phyloP scores from a whole-genome alignment of 1,140 invertebrate genomes.

The Hirudo medicinalis region DNA sequence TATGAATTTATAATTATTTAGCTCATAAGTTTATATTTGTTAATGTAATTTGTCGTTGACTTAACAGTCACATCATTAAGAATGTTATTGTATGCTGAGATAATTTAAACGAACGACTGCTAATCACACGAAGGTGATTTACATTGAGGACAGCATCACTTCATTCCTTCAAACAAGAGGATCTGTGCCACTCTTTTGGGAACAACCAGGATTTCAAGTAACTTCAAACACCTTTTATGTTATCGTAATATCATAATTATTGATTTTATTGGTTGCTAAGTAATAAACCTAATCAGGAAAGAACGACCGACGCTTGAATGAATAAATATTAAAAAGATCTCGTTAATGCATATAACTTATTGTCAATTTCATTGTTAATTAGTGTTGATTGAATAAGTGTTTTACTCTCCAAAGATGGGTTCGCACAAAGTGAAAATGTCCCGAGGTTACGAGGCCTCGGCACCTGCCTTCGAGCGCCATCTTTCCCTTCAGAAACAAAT shows the following conservation, averaged over 20 bases:
- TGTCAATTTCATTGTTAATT: neutral
- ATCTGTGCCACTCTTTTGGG: conserved; percentile 95
- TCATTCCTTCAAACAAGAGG: conserved; percentile 67
- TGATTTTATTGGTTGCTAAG: too few relatives aligned
- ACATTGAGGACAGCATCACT: conserved; percentile 58
- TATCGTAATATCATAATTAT: too few relatives aligned
- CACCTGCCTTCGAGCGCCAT: conserved; percentile 80
- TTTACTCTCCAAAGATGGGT: conserved; percentile 54
- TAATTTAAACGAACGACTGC: too few relatives aligned
- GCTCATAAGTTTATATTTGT: too few relatives aligned
- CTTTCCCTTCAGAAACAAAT: conserved; percentile 68
- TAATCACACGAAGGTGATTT: conserved; percentile 36
- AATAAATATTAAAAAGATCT: too few relatives aligned
- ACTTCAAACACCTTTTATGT: conserved; percentile 19
- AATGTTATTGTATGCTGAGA: too few relatives aligned
- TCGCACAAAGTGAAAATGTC: conserved; percentile 97
- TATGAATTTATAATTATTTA: too few relatives aligned
- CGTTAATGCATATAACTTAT: too few relatives aligned
- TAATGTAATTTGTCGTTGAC: too few relatives aligned
- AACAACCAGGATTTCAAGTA: conserved; percentile 92
- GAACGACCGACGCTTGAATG: too few relatives aligned
- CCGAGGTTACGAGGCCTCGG: conserved; percentile 77
- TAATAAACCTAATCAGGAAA: too few relatives aligned
- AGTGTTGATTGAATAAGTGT: neutral
- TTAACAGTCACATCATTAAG: too few relatives aligned